Conservation (phyloP, 2,113 vertebrate genomes). For the Sylvia atricapilla region DNA sequence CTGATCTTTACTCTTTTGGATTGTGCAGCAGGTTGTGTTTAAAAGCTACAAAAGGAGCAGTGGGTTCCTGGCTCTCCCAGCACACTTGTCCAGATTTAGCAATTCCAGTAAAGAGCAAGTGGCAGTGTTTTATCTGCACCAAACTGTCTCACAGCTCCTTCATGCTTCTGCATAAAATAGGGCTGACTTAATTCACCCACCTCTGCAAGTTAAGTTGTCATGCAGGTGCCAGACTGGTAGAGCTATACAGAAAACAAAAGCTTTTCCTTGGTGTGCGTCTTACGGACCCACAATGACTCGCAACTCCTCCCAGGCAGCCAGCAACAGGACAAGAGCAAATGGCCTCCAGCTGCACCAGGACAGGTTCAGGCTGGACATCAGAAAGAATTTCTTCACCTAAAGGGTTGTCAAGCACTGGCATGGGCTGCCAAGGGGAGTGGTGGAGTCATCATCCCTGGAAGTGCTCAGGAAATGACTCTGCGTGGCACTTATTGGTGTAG, state of each 20-base stretch:
- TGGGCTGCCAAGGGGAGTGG: neutral
- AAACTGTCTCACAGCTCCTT: neutral
- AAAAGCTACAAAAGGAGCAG: neutral
- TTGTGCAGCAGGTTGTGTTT: neutral
- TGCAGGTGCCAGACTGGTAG: neutral
- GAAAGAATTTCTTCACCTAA: neutral
- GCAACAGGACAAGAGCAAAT: neutral
- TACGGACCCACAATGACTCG: accelerated
- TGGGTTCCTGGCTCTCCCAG: neutral
- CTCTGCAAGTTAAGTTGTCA: neutral
- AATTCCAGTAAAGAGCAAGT: accelerated
- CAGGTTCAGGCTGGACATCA: neutral
- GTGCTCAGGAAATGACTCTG: accelerated
- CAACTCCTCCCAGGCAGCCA: neutral
- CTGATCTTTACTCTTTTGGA: neutral
- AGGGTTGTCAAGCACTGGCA: neutral
- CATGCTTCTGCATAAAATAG: accelerated
- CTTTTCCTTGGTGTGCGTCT: neutral
- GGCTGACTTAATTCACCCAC: neutral
- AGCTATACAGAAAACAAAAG: neutral
- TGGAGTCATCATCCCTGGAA: neutral
- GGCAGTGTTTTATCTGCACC: neutral
- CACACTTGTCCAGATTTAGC: neutral
- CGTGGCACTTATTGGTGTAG: accelerated
- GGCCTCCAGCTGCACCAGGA: neutral